Base-by-base conservation (phyloP, 2,797 vertebrate species). In the Otus scops region DNA sequence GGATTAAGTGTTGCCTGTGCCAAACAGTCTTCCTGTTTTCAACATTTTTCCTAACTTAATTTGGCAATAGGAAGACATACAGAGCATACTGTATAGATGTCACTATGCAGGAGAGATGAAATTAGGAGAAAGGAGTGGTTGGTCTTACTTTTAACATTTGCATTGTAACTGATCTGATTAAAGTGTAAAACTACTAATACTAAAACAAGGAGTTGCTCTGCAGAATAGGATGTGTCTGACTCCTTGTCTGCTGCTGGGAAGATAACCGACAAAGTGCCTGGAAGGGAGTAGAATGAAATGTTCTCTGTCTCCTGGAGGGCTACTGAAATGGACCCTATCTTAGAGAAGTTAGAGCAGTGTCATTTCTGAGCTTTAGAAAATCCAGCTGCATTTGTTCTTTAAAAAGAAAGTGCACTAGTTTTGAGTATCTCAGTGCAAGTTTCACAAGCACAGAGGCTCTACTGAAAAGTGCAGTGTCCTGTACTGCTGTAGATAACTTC, bases 21-120 rank as follows among this genome's bases (percentile, higher is more conserved):
- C 92, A 93, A 83, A 81, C 51, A 56, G 28, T 78, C 87, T 95
- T 96, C 82, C 88, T 90, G 64, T 73, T 94, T 88, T 80, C 54
- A 92, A 39, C 48, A 20, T 88, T 91, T 84, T 81, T 69, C 86
- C 56, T 95, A 2, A 3, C 43, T 88, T 86, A 34, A 34, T 96
- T 86, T 95, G 76, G 76, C 57, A 75, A 26, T 27, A 50, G 47
- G 76, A 83, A 36, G 71, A 56, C 4, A 7, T 12, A 8, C 18
- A 34, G 34, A 23, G 50, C 41, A n/a, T 8, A 1, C 1, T 26
- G 36, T 43, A 2, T 26, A 18, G 34, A 61, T 69, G 30, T 57
- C 0, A 1, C 85, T 83, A 34, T 41, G 21, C 48, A 47, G 57
- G 50, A 57, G 61, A 54, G 45, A 38, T 3, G 6, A 80, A 88